phyloP scores from a whole-genome alignment of 92 coral and sea anemone genomes.

The Siderastrea radians region DNA sequence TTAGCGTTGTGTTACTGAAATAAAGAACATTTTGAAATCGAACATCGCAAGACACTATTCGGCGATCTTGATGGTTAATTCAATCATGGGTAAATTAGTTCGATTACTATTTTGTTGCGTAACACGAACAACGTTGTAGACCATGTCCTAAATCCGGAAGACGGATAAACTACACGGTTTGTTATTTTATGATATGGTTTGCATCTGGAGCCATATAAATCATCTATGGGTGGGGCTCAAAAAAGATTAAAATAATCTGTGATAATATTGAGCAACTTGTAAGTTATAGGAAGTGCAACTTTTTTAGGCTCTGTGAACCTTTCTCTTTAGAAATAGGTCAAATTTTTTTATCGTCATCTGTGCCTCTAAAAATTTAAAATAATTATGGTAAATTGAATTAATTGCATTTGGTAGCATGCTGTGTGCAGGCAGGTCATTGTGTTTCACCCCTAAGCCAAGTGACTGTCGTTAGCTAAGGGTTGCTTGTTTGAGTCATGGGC shows the following conservation, averaged over 20 bases:
- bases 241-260: not conserved
- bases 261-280: not conserved
- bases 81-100: not conserved
- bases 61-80: not conserved
- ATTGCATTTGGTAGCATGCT: too few relatives aligned
- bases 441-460: too few relatives aligned
- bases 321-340: not conserved
- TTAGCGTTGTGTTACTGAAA: conserved; percentile 12
- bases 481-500: too few relatives aligned
- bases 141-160: not conserved
- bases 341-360: not conserved
- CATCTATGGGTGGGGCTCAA: conserved; percentile 17
- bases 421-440: too few relatives aligned
- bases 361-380: too few relatives aligned
- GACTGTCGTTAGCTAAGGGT: too few relatives aligned
- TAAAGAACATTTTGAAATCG: not conserved
- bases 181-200: not conserved
- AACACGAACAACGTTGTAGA: not conserved
- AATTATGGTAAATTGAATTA: too few relatives aligned
- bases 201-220: not conserved
- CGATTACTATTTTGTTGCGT: not conserved
- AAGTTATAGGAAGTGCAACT: not conserved
- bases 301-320: not conserved
- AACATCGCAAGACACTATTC: not conserved
- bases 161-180: not conserved